Evolutionary conservation across 2,888 invertebrate species (phyloP).

Genomic region (Gnatocerus cornutus): DNA sequence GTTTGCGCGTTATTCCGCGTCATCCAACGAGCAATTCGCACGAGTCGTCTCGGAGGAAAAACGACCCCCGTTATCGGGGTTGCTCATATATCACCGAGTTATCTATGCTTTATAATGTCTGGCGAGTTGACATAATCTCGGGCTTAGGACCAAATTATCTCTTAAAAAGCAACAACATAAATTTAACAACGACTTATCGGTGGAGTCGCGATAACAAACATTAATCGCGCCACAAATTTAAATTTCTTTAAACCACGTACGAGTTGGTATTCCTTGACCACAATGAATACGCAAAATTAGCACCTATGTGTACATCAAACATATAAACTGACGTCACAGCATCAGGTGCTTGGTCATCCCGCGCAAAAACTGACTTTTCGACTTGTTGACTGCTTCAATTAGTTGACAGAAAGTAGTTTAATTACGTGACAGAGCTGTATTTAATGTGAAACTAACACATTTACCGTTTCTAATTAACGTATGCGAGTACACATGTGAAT

Average conservation of each 20-base stretch:
- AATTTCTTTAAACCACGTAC: not conserved
- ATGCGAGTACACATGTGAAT: conserved; percentile 40
- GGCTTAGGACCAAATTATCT: conserved; percentile 20
- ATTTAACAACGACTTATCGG: conserved; percentile 28
- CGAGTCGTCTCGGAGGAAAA: not conserved
- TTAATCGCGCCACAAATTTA: too few species aligned
- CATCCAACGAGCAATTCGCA: not conserved
- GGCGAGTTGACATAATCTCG: conserved; percentile 3
- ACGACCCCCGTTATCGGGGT: conserved; percentile 2
- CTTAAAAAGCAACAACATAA: conserved; percentile 27
- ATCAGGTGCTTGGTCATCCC: conserved; percentile 48
- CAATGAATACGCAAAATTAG: conserved; percentile 48
- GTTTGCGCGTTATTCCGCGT: too few species aligned
- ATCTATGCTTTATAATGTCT: conserved; percentile 5
- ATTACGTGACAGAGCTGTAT: conserved; percentile 29
- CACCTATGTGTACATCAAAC: conserved; percentile 52
- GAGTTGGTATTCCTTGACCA: conserved; percentile 26
- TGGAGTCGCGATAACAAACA: conserved; percentile 24
- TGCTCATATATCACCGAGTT: conserved; percentile 2
- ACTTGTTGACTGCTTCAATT: conserved; percentile 38
- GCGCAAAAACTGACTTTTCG: conserved; percentile 7
- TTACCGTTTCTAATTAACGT: conserved; percentile 50
- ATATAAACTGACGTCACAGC: conserved; percentile 49
- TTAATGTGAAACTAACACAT: conserved; percentile 48
- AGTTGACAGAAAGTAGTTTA: conserved; percentile 46